A percentile compares a stretch with the other conserved stretches of the same genome.
Conservation (phyloP, 1,140 invertebrate genomes). For the Tetranychus urticae region DNA sequence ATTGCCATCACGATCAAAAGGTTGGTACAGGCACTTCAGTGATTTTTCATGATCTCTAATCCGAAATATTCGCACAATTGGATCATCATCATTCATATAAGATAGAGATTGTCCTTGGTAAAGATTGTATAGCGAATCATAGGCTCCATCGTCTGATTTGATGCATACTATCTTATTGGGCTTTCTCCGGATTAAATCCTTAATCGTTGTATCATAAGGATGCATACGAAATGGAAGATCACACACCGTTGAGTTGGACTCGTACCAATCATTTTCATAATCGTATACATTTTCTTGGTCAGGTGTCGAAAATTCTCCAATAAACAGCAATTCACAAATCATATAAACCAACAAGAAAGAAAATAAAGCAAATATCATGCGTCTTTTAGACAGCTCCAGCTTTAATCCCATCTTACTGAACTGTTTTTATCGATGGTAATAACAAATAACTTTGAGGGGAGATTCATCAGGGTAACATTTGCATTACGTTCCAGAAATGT, state of each 20-base stretch:
- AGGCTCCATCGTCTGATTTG: neutral
- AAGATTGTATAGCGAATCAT: neutral
- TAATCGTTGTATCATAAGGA: neutral
- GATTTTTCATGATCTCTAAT: neutral
- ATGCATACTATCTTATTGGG: neutral
- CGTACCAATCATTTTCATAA: neutral
- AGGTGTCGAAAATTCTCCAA: too few species aligned
- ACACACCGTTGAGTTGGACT: neutral
- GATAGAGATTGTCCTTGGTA: too few species aligned
- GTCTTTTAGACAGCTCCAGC: too few species aligned
- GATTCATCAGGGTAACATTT: too few species aligned
- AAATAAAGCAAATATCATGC: too few species aligned
- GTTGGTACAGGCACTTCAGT: neutral
- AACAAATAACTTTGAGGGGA: too few species aligned
- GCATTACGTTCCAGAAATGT: too few species aligned
- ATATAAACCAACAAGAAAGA: too few species aligned
- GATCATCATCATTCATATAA: neutral
- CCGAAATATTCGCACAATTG: neutral
- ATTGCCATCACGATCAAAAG: neutral
- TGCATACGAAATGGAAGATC: neutral
- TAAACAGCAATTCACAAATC: too few species aligned
- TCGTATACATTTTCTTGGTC: neutral
- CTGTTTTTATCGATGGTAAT: too few species aligned
- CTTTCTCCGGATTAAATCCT: neutral
- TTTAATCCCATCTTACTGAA: too few species aligned